These are phyloP conservation scores for Lutraria lutraria DNA, from an alignment of 2,888 invertebrate species.

Conservation along the genomic window DNA sequence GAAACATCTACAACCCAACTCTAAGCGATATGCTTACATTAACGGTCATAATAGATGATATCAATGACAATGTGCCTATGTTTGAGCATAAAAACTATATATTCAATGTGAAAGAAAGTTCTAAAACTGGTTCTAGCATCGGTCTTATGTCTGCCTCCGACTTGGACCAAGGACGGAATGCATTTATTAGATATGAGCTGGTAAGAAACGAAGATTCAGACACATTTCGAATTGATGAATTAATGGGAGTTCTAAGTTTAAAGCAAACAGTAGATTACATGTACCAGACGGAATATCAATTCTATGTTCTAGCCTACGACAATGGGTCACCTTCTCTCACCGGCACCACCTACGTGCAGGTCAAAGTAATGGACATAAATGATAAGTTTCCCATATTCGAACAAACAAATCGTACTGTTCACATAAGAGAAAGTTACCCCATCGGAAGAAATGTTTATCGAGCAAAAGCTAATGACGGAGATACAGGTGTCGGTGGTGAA, in stretches of 20 bases:
- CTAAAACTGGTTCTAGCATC: slow-evolving; percentile 41
- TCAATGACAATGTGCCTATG: slow-evolving; percentile 76
- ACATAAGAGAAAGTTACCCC: slow-evolving; percentile 67
- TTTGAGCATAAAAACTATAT: slow-evolving; percentile 64
- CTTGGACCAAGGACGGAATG: slow-evolving; percentile 65
- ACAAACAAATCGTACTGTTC: slow-evolving; percentile 43
- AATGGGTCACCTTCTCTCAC: slow-evolving; percentile 79
- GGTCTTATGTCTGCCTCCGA: slow-evolving; percentile 71
- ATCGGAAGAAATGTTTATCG: slow-evolving; percentile 57
- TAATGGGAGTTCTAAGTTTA: slow-evolving; percentile 93
- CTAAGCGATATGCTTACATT: slow-evolving; percentile 67
- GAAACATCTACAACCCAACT: slow-evolving; percentile 60
- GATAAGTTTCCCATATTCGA: slow-evolving; percentile 72
- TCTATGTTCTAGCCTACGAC: slow-evolving; percentile 92
- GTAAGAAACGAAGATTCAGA: slow-evolving; percentile 38
- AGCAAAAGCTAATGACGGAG: slow-evolving; percentile 74
- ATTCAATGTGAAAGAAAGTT: slow-evolving; percentile 69
- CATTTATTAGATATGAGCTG: slow-evolving; percentile 62
- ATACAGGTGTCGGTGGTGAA: slow-evolving; percentile 72
- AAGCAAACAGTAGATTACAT: slow-evolving; percentile 95
- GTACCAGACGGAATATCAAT: slow-evolving; percentile 92
- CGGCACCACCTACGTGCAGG: slow-evolving; percentile 63
- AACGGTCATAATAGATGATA: slow-evolving; percentile 70
- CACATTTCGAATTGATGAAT: slow-evolving; percentile 90
- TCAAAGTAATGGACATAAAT: slow-evolving; percentile 72